phyloP scores from a whole-genome alignment of 2,888 invertebrate species.

The Cephus spinipes region DNA sequence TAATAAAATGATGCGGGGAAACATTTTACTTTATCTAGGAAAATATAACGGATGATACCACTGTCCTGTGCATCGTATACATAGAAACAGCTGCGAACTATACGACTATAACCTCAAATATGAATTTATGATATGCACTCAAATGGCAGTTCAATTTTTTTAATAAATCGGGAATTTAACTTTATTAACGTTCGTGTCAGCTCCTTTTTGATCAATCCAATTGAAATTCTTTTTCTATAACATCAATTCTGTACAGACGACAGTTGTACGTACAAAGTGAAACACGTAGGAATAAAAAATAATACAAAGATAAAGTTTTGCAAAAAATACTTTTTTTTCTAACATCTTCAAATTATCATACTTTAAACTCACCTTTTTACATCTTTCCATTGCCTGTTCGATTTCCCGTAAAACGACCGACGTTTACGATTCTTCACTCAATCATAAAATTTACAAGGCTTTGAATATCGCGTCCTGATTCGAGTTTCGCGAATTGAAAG shows the following conservation, averaged over 20 bases:
- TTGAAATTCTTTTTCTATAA: too few relatives aligned
- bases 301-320: neutral
- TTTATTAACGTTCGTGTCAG: slow-evolving; percentile 34
- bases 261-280: too few relatives aligned
- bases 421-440: neutral
- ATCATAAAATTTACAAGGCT: neutral
- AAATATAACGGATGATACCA: neutral
- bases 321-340: neutral
- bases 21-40: neutral
- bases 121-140: neutral
- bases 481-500: neutral
- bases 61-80: neutral
- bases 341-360: neutral
- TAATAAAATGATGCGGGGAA: neutral
- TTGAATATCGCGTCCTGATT: neutral
- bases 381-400: neutral
- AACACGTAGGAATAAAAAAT: too few relatives aligned
- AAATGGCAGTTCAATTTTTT: neutral
- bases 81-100: neutral
- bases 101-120: neutral
- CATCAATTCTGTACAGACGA: too few relatives aligned
- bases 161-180: slow-evolving; percentile 34
- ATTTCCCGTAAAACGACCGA: neutral
- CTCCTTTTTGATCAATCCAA: slow-evolving; percentile 5
- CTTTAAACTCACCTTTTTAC: neutral